These are phyloP conservation scores for Molossus alvarezi DNA, from an alignment of 2,797 vertebrate genomes.

Conservation along the genomic window DNA sequence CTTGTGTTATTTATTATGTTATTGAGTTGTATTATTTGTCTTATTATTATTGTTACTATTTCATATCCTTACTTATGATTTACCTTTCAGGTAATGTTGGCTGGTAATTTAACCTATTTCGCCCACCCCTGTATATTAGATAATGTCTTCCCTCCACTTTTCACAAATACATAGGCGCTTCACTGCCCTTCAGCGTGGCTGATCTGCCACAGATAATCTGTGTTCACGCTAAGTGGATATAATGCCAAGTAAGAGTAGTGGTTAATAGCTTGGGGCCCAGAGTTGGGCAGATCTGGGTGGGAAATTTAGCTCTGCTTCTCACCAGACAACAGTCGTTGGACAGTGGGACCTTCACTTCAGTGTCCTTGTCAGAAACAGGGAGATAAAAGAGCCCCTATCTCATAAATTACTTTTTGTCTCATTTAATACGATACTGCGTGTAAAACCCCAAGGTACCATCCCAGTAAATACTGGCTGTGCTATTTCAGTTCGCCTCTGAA, in stretches of 20 bases:
- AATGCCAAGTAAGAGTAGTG: not conserved
- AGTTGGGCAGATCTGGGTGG: not conserved
- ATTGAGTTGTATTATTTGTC: not conserved
- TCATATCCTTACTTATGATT: not conserved
- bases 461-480: not conserved
- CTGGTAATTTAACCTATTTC: not conserved
- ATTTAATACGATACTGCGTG: not conserved
- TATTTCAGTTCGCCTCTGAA: not conserved
- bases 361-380: conserved; percentile 30
- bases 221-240: not conserved
- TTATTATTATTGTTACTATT: not conserved
- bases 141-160: not conserved
- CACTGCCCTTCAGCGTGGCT: not conserved
- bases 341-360: not conserved
- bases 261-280: not conserved
- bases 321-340: conserved; percentile 13
- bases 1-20: not conserved
- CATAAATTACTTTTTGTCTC: not conserved
- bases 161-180: not conserved
- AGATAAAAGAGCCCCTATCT: not conserved
- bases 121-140: not conserved
- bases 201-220: not conserved
- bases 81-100: not conserved
- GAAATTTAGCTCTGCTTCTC: conserved; percentile 38
- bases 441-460: not conserved